These are phyloP conservation scores for Dryobates pubescens DNA, from an alignment of 2,797 vertebrate genomes.

Conservation along the genomic window DNA sequence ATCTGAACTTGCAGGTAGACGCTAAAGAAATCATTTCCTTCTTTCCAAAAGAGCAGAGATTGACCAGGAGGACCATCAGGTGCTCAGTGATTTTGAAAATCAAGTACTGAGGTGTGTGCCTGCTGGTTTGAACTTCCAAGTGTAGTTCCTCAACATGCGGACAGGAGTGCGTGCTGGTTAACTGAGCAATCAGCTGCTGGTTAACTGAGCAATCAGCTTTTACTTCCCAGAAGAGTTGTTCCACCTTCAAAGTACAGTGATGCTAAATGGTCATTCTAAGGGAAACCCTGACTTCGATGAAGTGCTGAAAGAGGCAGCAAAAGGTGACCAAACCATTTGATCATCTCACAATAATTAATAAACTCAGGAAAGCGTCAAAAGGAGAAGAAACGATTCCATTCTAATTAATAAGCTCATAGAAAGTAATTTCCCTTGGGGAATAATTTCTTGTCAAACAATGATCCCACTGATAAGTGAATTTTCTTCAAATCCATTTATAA, in stretches of 20 bases:
- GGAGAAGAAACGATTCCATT: not conserved
- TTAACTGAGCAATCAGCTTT: not conserved
- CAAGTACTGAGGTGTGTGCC: accelerated
- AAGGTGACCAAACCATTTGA: not conserved
- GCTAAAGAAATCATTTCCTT: not conserved
- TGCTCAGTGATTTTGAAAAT: not conserved
- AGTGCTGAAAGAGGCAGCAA: not conserved
- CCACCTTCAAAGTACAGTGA: not conserved
- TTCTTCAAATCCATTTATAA: not conserved
- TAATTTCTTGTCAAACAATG: not conserved
- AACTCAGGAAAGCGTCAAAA: not conserved
- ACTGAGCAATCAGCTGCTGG: not conserved
- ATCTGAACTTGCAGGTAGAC: not conserved
- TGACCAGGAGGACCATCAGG: not conserved
- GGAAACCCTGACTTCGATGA: not conserved
- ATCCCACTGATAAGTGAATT: not conserved
- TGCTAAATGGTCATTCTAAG: not conserved
- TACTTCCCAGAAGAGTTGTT: not conserved
- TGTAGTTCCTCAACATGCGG: not conserved
- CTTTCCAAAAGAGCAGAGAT: not conserved
- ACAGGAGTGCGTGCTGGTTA: accelerated
- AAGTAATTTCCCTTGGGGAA: not conserved
- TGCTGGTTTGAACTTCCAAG: not conserved
- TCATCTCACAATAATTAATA: not conserved
- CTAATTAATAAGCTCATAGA: not conserved